These are phyloP conservation scores for Aotus griseimembra DNA, from an alignment of 2,797 vertebrate species.

Conservation along the genomic window DNA sequence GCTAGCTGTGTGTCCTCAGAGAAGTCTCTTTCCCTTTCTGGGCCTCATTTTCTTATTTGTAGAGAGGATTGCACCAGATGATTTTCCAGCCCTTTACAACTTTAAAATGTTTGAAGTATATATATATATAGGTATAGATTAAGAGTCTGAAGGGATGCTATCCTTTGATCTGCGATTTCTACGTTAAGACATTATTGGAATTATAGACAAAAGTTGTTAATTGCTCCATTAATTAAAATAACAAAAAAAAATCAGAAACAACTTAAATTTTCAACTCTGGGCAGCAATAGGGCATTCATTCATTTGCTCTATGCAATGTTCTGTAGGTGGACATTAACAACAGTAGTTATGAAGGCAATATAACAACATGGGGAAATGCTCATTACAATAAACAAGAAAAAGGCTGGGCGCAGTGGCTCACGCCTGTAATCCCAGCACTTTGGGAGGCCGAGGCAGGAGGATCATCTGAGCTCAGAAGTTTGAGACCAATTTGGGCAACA, in stretches of 20 bases:
- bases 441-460: not conserved
- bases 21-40: not conserved
- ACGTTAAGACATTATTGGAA: not conserved
- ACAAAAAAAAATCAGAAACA: not conserved
- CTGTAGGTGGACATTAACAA: not conserved
- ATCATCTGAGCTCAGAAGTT: not conserved
- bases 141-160: not conserved
- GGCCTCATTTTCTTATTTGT: not conserved
- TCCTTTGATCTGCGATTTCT: not conserved
- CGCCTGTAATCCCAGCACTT: not conserved
- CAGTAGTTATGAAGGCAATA: rapidly evolving
- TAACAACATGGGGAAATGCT: not conserved
- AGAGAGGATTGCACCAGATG: not conserved
- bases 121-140: not conserved
- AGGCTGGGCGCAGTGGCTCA: not conserved
- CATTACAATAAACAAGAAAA: not conserved
- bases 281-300: not conserved
- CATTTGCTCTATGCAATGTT: not conserved
- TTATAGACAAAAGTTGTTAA: not conserved
- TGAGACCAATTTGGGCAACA: not conserved
- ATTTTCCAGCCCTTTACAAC: not conserved
- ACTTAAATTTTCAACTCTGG: not conserved
- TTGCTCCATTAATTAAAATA: not conserved
- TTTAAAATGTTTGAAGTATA: not conserved
- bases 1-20: not conserved